Evolutionary conservation across 1,140 invertebrate genomes (phyloP).

Genomic region (Microplitis demolitor): DNA sequence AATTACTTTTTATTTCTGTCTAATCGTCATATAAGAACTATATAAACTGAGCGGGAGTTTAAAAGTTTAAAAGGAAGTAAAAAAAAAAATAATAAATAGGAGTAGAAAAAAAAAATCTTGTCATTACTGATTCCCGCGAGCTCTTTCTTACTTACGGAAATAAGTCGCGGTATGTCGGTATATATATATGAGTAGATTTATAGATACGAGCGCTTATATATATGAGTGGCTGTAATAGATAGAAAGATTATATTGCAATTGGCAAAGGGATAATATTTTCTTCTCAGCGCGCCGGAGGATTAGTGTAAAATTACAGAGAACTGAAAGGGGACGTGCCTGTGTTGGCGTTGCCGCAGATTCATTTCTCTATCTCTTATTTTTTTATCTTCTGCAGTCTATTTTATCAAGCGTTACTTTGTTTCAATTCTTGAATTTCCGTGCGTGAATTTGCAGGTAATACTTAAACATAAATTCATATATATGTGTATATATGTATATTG

Average conservation of each 20-base stretch:
- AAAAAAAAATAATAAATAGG: neutral
- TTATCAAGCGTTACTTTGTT: neutral
- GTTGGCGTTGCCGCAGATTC: constrained; percentile 19
- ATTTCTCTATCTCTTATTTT: neutral
- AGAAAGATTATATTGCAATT: constrained; percentile 55
- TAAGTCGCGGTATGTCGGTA: constrained; percentile 15
- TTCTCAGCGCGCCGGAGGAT: constrained; percentile 43
- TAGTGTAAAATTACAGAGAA: constrained; percentile 55
- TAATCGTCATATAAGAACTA: neutral
- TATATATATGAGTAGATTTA: neutral
- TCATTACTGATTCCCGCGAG: neutral
- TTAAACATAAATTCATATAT: neutral
- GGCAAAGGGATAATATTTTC: constrained; percentile 52
- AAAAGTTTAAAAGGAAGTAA: neutral
- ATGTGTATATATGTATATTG: neutral
- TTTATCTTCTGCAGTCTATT: neutral
- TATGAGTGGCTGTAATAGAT: constrained; percentile 41
- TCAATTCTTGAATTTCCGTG: neutral
- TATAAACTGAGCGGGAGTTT: neutral
- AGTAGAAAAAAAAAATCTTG: neutral
- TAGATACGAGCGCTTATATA: constrained; percentile 9
- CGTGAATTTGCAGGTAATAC: no score
- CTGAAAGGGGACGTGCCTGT: constrained; percentile 38
- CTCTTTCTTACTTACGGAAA: neutral
- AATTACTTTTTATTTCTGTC: neutral